These are phyloP conservation scores for Trachymyrmex septentrionalis DNA, from an alignment of 1,140 invertebrate genomes.

Conservation along the genomic window DNA sequence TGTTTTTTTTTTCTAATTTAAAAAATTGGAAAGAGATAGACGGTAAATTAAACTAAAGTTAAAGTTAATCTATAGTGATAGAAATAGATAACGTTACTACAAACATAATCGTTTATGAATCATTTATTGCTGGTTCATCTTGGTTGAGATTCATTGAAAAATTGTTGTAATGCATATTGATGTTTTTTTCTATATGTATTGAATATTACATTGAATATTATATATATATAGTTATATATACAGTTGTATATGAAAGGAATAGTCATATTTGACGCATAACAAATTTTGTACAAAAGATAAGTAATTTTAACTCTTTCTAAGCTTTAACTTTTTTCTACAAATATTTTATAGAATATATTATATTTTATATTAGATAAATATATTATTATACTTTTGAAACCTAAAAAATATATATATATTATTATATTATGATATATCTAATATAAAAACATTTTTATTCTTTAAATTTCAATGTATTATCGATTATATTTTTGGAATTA, in stretches of 20 bases:
- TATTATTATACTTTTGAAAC: not conserved
- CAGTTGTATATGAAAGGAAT: not conserved
- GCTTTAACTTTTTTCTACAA: not conserved
- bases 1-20: too few species aligned
- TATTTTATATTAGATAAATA: not conserved
- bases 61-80: too few species aligned
- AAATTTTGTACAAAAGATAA: not conserved
- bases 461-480: not conserved
- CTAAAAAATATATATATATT: too few species aligned
- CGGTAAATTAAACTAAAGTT: too few species aligned
- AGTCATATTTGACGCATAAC: not conserved
- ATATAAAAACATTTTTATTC: not conserved
- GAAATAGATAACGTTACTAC: not conserved
- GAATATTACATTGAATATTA: not conserved
- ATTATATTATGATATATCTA: not conserved
- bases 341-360: not conserved
- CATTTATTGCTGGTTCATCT: not conserved
- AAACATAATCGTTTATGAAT: not conserved
- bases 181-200: not conserved
- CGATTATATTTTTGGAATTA: slow-evolving; percentile 4
- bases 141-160: not conserved
- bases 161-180: not conserved
- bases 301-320: not conserved
- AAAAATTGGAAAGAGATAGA: too few species aligned
- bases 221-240: not conserved